A percentile compares a stretch with the other conserved stretches of the same genome.
phyloP scores from a whole-genome alignment of 2,797 vertebrate genomes.

The Myiothlypis coronata region DNA sequence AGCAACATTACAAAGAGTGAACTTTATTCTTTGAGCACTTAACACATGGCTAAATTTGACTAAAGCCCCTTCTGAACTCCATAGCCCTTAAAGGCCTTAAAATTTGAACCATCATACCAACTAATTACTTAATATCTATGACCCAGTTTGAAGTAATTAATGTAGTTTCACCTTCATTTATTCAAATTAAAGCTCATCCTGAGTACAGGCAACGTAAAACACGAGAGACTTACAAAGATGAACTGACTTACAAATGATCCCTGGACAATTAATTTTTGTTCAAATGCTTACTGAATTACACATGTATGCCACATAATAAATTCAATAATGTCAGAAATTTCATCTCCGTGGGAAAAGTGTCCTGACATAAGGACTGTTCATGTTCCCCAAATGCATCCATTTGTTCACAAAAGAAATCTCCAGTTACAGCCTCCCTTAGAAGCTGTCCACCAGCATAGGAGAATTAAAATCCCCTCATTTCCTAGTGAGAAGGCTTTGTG shows the following conservation, averaged over 20 bases:
- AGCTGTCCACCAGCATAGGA: background rate
- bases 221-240: background rate
- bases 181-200: background rate
- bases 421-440: background rate
- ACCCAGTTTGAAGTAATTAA: background rate
- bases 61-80: background rate
- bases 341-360: background rate
- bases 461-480: background rate
- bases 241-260: background rate
- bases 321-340: conserved; percentile 6
- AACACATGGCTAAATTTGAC: background rate
- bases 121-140: background rate
- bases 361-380: background rate
- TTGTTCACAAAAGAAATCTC: background rate
- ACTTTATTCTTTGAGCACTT: background rate
- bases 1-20: background rate
- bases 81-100: background rate
- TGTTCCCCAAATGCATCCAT: background rate
- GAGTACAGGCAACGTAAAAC: background rate
- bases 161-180: background rate
- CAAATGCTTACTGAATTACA: background rate
- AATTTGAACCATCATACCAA: background rate
- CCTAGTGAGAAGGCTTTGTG: background rate
- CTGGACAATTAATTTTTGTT: conserved; percentile 6
- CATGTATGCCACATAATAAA: background rate